These are phyloP conservation scores for Mionectes macconnelli DNA, from an alignment of 2,113 vertebrate genomes.

Conservation along the genomic window DNA sequence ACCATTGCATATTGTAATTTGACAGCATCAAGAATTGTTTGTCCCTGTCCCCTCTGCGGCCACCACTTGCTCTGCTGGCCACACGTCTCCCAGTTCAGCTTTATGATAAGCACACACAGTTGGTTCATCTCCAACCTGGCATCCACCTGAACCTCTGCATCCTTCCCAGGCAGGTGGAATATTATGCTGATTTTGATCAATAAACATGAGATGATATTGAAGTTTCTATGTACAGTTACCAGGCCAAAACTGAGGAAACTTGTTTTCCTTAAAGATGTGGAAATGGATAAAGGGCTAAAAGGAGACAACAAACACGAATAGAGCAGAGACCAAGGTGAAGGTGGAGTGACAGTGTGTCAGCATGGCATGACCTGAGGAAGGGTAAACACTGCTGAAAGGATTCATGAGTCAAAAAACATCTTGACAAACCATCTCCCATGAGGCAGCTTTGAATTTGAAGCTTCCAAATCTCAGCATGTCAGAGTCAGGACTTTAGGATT, in stretches of 20 bases:
- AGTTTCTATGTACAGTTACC: neutral
- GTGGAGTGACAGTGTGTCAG: neutral
- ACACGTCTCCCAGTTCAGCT: neutral
- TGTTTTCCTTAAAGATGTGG: neutral
- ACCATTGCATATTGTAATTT: neutral
- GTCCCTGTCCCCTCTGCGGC: neutral
- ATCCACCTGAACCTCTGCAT: neutral
- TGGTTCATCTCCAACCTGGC: neutral
- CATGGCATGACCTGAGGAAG: neutral
- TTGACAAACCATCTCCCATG: neutral
- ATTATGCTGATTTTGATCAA: neutral
- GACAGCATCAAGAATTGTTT: neutral
- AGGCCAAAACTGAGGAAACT: neutral
- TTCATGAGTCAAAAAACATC: neutral
- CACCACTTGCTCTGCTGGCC: neutral
- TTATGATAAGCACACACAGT: neutral
- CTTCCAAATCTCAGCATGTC: neutral
- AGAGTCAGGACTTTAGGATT: neutral
- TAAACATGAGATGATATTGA: neutral
- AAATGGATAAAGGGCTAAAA: neutral
- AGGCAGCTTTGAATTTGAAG: neutral
- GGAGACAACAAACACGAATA: neutral
- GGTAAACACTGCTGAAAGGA: neutral
- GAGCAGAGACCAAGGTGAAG: neutral
- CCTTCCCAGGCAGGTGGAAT: neutral